These are phyloP conservation scores for Melipona beecheii DNA, from an alignment of 2,888 invertebrate species.

Conservation along the genomic window DNA sequence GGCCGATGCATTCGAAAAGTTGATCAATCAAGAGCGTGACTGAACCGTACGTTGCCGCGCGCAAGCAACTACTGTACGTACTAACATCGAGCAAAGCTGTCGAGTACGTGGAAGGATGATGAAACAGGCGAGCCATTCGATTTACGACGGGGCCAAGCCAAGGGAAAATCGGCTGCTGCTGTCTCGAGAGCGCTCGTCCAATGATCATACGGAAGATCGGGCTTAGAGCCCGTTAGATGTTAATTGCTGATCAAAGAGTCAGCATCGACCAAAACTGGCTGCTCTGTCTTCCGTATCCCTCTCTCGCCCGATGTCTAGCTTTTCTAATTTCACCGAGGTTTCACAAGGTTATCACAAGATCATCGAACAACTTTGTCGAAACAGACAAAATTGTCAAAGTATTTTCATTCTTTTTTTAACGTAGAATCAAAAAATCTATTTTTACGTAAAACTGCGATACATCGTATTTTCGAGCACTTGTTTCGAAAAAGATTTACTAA, in stretches of 20 bases:
- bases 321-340: constrained; percentile 60
- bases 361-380: constrained; percentile 70
- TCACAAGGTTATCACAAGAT: constrained; percentile 56
- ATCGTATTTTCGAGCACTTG: too few species aligned
- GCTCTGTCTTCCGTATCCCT: constrained; percentile 30
- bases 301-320: constrained; percentile 23
- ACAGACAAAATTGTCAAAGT: too few species aligned
- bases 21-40: constrained; percentile 60
- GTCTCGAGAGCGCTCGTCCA: constrained; percentile 56
- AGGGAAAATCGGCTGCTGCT: constrained; percentile 40
- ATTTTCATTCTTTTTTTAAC: too few species aligned
- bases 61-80: constrained; percentile 19
- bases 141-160: constrained; percentile 24
- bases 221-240: constrained; percentile 65
- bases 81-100: constrained; percentile 48
- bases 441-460: too few species aligned
- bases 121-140: constrained; percentile 48
- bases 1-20: constrained; percentile 41
- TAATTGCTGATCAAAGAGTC: constrained; percentile 78
- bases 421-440: too few species aligned
- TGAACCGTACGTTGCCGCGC: constrained; percentile 33
- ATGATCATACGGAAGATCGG: constrained; percentile 67
- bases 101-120: constrained; percentile 44
- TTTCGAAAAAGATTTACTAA: too few species aligned
- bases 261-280: constrained; percentile 39